A percentile compares a stretch with the other conserved stretches of the same genome.
These are phyloP conservation scores for Polylopha cassiicola DNA, from an alignment of 2,888 invertebrate species.

Conservation along the genomic window DNA sequence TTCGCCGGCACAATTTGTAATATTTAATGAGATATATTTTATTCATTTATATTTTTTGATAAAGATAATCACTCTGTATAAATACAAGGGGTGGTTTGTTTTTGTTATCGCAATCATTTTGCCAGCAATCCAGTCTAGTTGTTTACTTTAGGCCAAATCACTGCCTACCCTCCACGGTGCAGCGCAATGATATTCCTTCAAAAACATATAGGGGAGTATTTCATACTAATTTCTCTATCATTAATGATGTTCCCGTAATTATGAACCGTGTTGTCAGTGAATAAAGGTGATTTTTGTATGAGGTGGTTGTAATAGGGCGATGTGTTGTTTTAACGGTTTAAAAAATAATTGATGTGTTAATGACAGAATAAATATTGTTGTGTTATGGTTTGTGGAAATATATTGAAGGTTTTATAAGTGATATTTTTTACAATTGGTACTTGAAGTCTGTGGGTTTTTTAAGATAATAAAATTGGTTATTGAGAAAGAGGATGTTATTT, in stretches of 20 bases:
- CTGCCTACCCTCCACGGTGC: slow-evolving; percentile 46
- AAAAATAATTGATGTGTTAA: slow-evolving; percentile 36
- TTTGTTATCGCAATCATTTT: slow-evolving; percentile 72
- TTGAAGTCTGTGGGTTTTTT: slow-evolving; percentile 1
- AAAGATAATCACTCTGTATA: no score
- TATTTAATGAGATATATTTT: no score
- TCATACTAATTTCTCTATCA: slow-evolving; percentile 23
- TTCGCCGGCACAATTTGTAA: no score
- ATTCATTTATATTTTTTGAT: no score
- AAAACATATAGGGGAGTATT: no score
- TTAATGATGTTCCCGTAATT: no score
- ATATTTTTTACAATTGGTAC: slow-evolving; percentile 6
- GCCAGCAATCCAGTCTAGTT: slow-evolving; percentile 57
- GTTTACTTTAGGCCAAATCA: slow-evolving; percentile 75
- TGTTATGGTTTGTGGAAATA: slow-evolving; percentile 22
- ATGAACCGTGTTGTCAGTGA: no score
- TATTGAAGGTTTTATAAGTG: slow-evolving; percentile 7
- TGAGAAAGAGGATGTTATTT: no score
- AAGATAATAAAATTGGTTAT: no score
- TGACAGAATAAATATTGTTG: slow-evolving; percentile 33
- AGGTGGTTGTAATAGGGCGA: slow-evolving; percentile 1
- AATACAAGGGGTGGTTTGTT: slow-evolving; percentile 57
- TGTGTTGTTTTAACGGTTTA: slow-evolving; percentile 47
- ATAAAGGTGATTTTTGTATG: no score
- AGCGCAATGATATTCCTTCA: slow-evolving; percentile 68